Evolutionary conservation across 2,113 vertebrate species (phyloP), one percentile per base, ranked within the genome.

Genomic region (Tachysurus fulvidraco): DNA sequence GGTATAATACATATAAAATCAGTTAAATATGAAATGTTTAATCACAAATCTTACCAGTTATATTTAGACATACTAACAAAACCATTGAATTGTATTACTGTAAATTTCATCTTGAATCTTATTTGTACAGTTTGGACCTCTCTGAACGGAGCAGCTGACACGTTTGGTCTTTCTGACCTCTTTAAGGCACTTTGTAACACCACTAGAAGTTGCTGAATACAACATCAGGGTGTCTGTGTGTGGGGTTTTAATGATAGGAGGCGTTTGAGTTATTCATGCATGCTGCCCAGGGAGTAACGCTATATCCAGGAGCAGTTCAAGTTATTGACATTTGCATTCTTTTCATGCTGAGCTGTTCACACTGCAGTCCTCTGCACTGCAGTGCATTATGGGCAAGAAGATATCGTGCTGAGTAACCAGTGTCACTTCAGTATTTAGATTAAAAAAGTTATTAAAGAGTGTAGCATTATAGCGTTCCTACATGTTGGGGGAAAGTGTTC

Each of bases 381-480:
- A 50, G 52, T 69, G 30, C 57, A 36, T 78, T 77, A 78, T 83
- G 23, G 41, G 88, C 36, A 36, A 36, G 36, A 36, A 36, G 36
- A 36, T 36, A 36, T 36, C 36, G 36, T 57, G n/a, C n/a, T n/a
- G n/a, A n/a, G 28, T 19, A 25, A 30, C 52, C 46, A 36, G 9
- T 36, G 28, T 50, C 73, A 5, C 46, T 87, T 90, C 88, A 89
- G 89, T 92, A 92, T 92, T 91, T 91, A 86, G 77, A 28, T 77
- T 86, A 91, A 89, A 74, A 82, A 91, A 89, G 36, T 1, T 36
- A 36, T 36, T 36, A 65, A 87, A 87, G 86, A 89, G 88, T 91
- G 89, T 86, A 91, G 90, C 92, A 88, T 90, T 89, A 90, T 84
- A 87, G 60, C 86, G 86, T 88, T 88, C 30, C 79, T 89, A 25